Evolutionary conservation across 2,888 invertebrate species (phyloP).

Genomic region (Campoplex nolae): DNA sequence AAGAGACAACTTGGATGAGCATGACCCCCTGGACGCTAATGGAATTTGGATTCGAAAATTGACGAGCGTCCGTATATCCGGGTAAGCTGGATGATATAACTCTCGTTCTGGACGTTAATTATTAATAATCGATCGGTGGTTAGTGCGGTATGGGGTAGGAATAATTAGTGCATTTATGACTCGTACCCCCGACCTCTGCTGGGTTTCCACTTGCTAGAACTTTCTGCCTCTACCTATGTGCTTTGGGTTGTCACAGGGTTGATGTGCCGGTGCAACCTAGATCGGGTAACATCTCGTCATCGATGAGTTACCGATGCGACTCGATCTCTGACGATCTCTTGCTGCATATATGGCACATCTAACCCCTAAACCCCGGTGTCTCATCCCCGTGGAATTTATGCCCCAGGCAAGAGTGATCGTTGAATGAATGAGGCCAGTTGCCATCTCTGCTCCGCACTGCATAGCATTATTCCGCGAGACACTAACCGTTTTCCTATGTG

Average conservation of each 20-base stretch:
- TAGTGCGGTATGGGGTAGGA: background rate
- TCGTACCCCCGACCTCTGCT: background rate
- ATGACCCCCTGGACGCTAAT: slow-evolving; percentile 15
- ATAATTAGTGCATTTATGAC: slow-evolving; percentile 43
- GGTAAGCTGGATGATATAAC: background rate
- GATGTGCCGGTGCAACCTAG: background rate
- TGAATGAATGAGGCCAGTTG: background rate
- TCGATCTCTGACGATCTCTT: slow-evolving; percentile 30
- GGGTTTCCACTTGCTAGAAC: background rate
- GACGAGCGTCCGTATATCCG: slow-evolving; percentile 34
- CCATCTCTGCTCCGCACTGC: background rate
- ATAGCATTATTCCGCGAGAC: slow-evolving; percentile 5
- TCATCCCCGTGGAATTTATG: background rate
- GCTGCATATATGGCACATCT: background rate
- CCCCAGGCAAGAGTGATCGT: slow-evolving; percentile 15
- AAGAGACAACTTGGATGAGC: background rate
- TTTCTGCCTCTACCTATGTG: background rate
- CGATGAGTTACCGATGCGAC: slow-evolving; percentile 54
- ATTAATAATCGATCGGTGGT: slow-evolving; percentile 50
- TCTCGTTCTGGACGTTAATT: slow-evolving; percentile 26
- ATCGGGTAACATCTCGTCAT: slow-evolving; percentile 36
- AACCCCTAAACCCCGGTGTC: background rate
- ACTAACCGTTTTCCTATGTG: background rate
- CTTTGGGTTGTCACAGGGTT: slow-evolving; percentile 16
- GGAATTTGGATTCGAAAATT: slow-evolving; percentile 50